phyloP scores from a whole-genome alignment of 2,797 vertebrate genomes.

The Fistularia tabacaria region DNA sequence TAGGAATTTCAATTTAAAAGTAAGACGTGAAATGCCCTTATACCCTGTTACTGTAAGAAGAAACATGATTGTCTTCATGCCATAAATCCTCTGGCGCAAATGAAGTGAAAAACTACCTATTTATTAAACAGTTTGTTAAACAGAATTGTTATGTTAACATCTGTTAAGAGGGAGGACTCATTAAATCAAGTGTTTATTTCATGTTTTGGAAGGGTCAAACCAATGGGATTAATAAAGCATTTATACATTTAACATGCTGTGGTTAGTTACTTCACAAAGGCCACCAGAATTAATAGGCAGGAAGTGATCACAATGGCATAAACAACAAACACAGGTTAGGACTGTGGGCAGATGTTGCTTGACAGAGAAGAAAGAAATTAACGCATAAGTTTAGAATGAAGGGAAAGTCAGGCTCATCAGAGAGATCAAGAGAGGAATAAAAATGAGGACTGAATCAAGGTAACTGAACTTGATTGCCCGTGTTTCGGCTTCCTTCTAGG shows the following conservation, averaged over 20 bases:
- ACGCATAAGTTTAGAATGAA: constrained; percentile 59
- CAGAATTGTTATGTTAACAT: too few species aligned
- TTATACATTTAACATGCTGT: constrained; percentile 66
- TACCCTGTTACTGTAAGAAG: constrained; percentile 28
- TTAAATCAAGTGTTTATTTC: constrained; percentile 52
- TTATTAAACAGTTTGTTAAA: too few species aligned
- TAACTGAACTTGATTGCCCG: background rate
- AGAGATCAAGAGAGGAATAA: constrained; percentile 59
- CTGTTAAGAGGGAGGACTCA: constrained; percentile 22
- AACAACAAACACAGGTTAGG: constrained; percentile 54
- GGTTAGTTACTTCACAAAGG: constrained; percentile 57
- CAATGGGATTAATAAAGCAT: constrained; percentile 69
- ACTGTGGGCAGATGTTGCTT: constrained; percentile 51
- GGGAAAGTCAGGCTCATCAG: constrained; percentile 57
- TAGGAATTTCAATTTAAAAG: constrained; percentile 37
- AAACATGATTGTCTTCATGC: constrained; percentile 11
- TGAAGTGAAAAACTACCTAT: too few species aligned
- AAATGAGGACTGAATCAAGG: constrained; percentile 34
- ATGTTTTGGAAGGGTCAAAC: constrained; percentile 37
- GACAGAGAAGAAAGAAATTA: constrained; percentile 47
- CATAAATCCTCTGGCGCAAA: background rate
- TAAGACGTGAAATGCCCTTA: constrained; percentile 35
- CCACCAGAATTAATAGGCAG: constrained; percentile 65
- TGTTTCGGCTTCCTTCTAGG: background rate
- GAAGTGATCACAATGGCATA: constrained; percentile 67